Percentiles rank a stretch among this genome's conserved stretches.
Conservation (phyloP, 2,797 vertebrate species). For the Melanogrammus aeglefinus region DNA sequence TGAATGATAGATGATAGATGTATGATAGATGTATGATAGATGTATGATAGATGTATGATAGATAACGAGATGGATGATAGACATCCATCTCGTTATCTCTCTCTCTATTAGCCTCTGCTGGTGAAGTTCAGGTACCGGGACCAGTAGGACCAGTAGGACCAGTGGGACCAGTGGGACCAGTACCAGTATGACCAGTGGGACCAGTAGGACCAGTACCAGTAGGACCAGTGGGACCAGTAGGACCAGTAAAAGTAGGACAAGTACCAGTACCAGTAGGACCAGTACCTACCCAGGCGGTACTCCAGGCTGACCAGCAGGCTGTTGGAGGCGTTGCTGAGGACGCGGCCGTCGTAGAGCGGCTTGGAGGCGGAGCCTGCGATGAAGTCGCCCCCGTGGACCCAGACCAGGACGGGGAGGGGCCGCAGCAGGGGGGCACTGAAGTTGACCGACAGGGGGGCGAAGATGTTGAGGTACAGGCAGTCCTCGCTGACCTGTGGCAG, state of each 20-base stretch:
- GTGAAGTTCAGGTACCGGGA: too few species aligned
- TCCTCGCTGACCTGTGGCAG: constrained; percentile 73
- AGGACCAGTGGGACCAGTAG: too few species aligned
- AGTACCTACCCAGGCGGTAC: constrained; percentile 71
- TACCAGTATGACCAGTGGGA: too few species aligned
- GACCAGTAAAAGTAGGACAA: too few species aligned
- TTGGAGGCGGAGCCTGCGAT: constrained; percentile 76
- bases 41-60: too few species aligned
- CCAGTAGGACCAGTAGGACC: too few species aligned
- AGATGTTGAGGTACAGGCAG: constrained; percentile 78
- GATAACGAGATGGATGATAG: too few species aligned
- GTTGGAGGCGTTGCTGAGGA: constrained; percentile 75
- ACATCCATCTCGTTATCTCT: too few species aligned
- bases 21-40: too few species aligned
- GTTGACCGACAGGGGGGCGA: constrained; percentile 66
- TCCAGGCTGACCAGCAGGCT: constrained; percentile 73
- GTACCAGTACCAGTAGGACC: background rate
- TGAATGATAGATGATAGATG: background rate
- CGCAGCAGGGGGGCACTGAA: constrained; percentile 46
- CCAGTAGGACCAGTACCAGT: too few species aligned
- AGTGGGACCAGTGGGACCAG: too few species aligned
- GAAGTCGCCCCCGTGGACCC: constrained; percentile 80
- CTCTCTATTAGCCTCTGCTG: too few species aligned
- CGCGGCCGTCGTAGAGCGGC: constrained; percentile 74
- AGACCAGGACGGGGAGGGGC: constrained; percentile 73